Base-by-base conservation (phyloP, 2,888 invertebrate genomes). In the Macropis europaea region DNA sequence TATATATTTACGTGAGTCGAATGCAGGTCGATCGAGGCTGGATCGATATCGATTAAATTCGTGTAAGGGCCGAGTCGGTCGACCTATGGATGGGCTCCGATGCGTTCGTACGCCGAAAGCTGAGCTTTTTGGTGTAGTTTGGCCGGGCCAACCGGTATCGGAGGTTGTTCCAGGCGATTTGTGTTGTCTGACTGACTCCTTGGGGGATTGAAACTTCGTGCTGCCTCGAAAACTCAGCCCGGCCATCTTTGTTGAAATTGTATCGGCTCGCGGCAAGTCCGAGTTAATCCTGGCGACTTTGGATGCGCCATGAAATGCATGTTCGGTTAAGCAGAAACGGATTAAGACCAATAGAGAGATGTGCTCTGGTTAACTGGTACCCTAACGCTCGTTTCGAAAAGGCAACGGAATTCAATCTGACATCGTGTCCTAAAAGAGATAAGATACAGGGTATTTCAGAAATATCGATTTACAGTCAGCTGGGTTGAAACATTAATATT, bases 231-330 rank as follows among this genome's bases (percentile, higher is more conserved):
- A 56, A 42, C 66, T 56, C 26, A 24, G 24, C 17, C 4, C 22
- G 30, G 47, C 67, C 68, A 67, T 50, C 68, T 67, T 67, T 19
- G 56, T 56, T 28, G 66, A 38, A 69, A 50, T 69, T 42, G 69
- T 69, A 67, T 67, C 59, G 59, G 59, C 22, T 40, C 19, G 38
- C 26, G 47, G 40, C 47, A 32, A 54, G 50, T 50, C 68, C 30
- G 36, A 50, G 69, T 59, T 69, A 69, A 69, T 69, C 69, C 59
- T 13, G 43, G 42, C 30, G 69, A 67, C 67, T 67, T 69, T 59
- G 57, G 26, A 32, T 17, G 36, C 50, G 32, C 57, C 30, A 30
- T 11, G 36, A 30, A 32, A 28, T 34, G 45, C 56, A 28, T 24
- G 57, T 59, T 67, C 50, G 26, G 30, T 57, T 47, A 57, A 70